Conservation (phyloP, 1,140 invertebrate genomes). For the Homalodisca vitripennis region DNA sequence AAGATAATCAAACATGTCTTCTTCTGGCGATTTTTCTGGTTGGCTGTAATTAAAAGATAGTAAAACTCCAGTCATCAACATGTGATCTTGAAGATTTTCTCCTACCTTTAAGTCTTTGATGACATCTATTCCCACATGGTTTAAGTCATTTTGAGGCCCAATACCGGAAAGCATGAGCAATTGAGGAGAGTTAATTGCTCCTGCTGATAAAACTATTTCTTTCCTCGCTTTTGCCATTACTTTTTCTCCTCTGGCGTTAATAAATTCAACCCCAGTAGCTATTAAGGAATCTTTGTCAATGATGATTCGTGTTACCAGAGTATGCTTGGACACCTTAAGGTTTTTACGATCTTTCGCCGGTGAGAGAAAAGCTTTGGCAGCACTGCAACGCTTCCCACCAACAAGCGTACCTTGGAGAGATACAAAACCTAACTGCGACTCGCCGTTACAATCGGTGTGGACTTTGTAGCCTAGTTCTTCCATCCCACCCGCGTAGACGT, state of each 20-base stretch:
- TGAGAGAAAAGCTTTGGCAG: conserved; percentile 55
- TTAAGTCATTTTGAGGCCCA: conserved; percentile 49
- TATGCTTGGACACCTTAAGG: conserved; percentile 53
- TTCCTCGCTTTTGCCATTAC: conserved; percentile 43
- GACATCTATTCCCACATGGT: conserved; percentile 41
- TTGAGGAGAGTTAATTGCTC: conserved; percentile 47
- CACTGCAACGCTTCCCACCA: conserved; percentile 66
- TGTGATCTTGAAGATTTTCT: conserved; percentile 54
- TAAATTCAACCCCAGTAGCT: conserved; percentile 71
- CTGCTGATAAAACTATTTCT: conserved; percentile 48
- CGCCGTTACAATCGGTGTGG: conserved; percentile 22
- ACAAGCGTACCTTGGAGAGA: conserved; percentile 53
- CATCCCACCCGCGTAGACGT: neutral
- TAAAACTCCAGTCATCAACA: conserved; percentile 32
- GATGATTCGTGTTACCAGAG: conserved; percentile 51
- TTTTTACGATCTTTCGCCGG: conserved; percentile 49
- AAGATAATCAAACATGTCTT: conserved; percentile 12
- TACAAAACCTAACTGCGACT: conserved; percentile 8
- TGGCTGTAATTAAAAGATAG: neutral
- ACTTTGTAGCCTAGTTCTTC: conserved; percentile 14
- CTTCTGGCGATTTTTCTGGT: neutral
- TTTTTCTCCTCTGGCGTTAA: conserved; percentile 56
- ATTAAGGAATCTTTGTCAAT: conserved; percentile 53
- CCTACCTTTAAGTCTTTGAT: conserved; percentile 41
- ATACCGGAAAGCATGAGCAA: conserved; percentile 54